Evolutionary conservation across 1,140 invertebrate species (phyloP), one percentile per base, ranked within the genome.

Genomic region (Oreohelix idahoensis): DNA sequence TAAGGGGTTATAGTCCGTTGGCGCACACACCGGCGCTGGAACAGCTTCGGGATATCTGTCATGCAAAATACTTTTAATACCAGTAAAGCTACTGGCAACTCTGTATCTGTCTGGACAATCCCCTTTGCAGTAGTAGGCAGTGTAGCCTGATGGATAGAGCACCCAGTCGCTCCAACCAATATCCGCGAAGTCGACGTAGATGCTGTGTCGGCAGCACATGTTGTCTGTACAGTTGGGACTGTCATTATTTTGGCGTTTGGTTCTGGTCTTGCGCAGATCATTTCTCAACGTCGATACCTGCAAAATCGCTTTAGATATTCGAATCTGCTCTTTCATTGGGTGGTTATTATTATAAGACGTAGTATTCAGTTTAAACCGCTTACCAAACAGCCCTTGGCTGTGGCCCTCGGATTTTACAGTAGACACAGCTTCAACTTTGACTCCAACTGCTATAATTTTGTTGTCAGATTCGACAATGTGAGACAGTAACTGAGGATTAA

Each of bases 161-260:
- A 58, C 77, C 51, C 51, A 66, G n/a, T 79, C 58, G 58, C 29
- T 32, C 77, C 77, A 79, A 26, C 77, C 77, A 26, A 79, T 79
- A 2, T 79, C 77, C 11, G 13, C 29, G 36, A 79, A 63, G n/a
- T 36, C n/a, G 23, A 79, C 36, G 58, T 63, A 36, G 20, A 79
- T 79, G 53, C 36, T 79, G 58, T 79, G 77, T 39, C 36, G 2
- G 39, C 77, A 79, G 58, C 77, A 79, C 1, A 53, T 11, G 36
- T 79, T 39, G 0, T 66, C 38, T 13, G 35, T 1, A 35, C 77
- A 79, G 10, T 10, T 35, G 17, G 5, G 20, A 36, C 35, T 36
- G 17, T 36, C 15, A 4, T 29, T 23, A 15, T 2, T 58, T 26
- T 69, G 77, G 1, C 77, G 77, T 36, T 79, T 69, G 1, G 1